phyloP scores from a whole-genome alignment of 1,140 invertebrate species.

The Diplogasteroides magnus region DNA sequence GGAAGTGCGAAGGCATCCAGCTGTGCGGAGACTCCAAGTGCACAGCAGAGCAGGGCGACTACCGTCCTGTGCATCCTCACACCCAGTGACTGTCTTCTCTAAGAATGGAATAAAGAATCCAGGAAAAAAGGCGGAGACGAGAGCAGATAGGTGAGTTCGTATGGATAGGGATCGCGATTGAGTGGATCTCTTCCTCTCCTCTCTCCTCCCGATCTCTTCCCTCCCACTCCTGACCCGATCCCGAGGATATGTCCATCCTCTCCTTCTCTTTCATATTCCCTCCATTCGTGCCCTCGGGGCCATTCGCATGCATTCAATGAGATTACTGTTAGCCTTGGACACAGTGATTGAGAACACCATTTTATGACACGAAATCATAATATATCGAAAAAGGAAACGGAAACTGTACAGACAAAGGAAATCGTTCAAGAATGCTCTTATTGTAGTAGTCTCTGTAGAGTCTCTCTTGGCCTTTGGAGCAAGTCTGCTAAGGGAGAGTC shows the following conservation, averaged over 20 bases:
- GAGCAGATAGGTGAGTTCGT: background rate
- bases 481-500: conserved; percentile 47
- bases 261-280: background rate
- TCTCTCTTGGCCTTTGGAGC: conserved; percentile 48
- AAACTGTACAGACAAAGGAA: conserved; percentile 10
- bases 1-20: conserved; percentile 44
- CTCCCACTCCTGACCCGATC: background rate
- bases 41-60: conserved; percentile 22
- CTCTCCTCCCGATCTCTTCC: no score
- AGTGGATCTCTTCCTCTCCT: no score
- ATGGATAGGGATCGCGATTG: no score
- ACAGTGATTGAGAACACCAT: background rate
- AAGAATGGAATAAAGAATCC: background rate
- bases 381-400: background rate
- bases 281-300: background rate
- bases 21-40: conserved; percentile 30
- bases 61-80: background rate
- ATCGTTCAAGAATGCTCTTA: conserved; percentile 22
- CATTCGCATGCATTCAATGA: background rate
- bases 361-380: conserved; percentile 7
- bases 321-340: background rate
- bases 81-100: background rate
- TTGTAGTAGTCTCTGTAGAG: conserved; percentile 52
- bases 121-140: background rate
- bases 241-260: background rate